Conservation (phyloP, 2,888 invertebrate species). For the Portevinia maculata region DNA sequence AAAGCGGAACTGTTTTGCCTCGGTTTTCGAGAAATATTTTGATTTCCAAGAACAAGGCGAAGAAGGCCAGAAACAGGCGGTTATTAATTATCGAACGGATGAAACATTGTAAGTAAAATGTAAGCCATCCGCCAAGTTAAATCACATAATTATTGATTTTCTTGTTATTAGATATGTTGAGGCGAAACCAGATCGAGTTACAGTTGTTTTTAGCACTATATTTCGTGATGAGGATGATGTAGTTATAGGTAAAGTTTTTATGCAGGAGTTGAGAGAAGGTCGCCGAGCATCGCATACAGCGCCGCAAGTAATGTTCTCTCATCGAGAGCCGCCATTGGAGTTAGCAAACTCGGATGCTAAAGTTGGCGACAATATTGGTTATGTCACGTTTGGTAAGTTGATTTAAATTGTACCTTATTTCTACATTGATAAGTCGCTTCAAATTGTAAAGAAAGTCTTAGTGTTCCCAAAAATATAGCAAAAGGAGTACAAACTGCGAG, state of each 20-base stretch:
- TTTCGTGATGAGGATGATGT: slow-evolving; percentile 99
- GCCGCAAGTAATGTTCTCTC: slow-evolving; percentile 94
- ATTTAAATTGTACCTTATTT: not conserved
- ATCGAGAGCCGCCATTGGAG: slow-evolving; percentile 98
- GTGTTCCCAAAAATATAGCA: no score
- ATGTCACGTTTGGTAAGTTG: slow-evolving; percentile 97
- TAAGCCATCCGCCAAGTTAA: no score
- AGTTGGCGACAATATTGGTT: slow-evolving; percentile 98
- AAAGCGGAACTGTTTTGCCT: slow-evolving; percentile 99
- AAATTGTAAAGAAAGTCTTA: not conserved
- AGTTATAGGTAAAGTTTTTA: slow-evolving; percentile 99
- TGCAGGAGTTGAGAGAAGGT: slow-evolving; percentile 99
- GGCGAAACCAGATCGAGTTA: slow-evolving; percentile 98
- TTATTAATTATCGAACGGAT: slow-evolving; percentile 99
- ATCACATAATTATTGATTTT: not conserved
- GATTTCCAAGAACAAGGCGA: slow-evolving; percentile 97
- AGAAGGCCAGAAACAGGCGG: slow-evolving; percentile 95
- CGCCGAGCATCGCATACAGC: slow-evolving; percentile 97
- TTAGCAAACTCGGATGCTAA: slow-evolving; percentile 96
- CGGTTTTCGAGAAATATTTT: slow-evolving; percentile 99
- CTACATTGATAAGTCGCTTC: slow-evolving; percentile 16
- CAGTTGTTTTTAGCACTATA: slow-evolving; percentile 99
- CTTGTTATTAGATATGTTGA: slow-evolving; percentile 93
- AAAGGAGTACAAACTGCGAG: no score
- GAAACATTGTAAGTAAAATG: slow-evolving; percentile 94